phyloP scores from a whole-genome alignment of 2,113 vertebrate species.

The Clinocottus analis region DNA sequence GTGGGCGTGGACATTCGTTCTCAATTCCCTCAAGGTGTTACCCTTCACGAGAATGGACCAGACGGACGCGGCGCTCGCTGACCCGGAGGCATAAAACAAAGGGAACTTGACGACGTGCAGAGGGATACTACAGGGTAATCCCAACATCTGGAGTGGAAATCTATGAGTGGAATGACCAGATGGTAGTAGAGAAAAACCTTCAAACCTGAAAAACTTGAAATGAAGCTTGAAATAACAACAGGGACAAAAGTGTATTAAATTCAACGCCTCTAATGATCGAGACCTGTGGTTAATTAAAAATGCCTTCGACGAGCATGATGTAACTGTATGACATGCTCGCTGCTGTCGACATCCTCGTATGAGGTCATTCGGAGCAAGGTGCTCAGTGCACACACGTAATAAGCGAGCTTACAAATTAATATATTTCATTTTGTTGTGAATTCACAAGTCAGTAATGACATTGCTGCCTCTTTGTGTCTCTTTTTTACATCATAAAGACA shows the following conservation, averaged over 20 bases:
- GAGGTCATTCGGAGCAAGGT: not conserved
- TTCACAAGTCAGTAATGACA: not conserved
- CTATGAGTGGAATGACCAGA: not conserved
- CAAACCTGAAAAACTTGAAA: not conserved
- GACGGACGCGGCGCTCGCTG: not conserved
- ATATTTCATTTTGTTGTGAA: not conserved
- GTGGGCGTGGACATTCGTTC: not conserved
- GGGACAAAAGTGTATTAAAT: constrained; percentile 3
- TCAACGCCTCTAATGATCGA: not conserved
- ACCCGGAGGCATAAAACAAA: not conserved
- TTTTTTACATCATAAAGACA: not conserved
- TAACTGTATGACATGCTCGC: not conserved
- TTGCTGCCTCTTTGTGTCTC: not conserved
- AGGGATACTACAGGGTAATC: not conserved
- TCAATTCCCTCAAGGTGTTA: not conserved
- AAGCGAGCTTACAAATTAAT: not conserved
- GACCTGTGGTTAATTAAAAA: constrained; percentile 18
- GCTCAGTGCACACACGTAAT: not conserved
- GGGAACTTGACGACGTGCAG: not conserved
- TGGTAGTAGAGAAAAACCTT: not conserved
- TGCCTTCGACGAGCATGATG: constrained; percentile 2
- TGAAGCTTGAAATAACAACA: constrained; percentile 4
- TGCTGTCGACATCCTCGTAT: not conserved
- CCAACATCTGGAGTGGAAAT: no score
- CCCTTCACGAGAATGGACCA: not conserved